phyloP scores from a whole-genome alignment of 2,888 invertebrate species.

The Minunthozetes semirufus region DNA sequence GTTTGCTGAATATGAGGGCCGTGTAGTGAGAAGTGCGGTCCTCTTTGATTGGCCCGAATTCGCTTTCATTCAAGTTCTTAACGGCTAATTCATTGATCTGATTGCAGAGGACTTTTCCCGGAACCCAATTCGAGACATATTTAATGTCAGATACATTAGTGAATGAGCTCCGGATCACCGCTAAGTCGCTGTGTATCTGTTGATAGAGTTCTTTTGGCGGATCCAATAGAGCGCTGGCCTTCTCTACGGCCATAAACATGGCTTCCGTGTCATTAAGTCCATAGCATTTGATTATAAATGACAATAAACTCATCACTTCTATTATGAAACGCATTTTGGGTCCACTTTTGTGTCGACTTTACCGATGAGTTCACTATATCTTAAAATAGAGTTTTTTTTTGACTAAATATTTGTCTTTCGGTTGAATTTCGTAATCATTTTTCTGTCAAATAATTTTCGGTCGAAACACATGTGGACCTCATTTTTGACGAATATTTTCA shows the following conservation, averaged over 20 bases:
- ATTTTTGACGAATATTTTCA: not conserved
- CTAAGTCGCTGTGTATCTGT: constrained; percentile 14
- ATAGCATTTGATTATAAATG: not conserved
- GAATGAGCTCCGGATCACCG: not conserved
- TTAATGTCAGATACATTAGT: constrained; percentile 1
- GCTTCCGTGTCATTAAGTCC: constrained; percentile 16
- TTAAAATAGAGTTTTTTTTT: not conserved
- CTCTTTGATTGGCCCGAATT: constrained; percentile 16
- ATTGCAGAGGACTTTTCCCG: constrained; percentile 9
- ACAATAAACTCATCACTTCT: not conserved
- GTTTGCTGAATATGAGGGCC: not conserved
- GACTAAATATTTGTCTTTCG: not conserved
- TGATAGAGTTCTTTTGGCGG: constrained; percentile 27
- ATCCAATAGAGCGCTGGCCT: constrained; percentile 15
- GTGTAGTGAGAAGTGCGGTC: not conserved
- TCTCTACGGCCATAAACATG: constrained; percentile 17
- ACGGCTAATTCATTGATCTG: not conserved
- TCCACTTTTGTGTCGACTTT: not conserved
- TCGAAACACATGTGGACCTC: not conserved
- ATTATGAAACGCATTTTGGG: not conserved
- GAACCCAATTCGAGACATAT: constrained; percentile 18
- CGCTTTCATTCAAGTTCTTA: not conserved
- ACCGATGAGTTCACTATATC: not conserved
- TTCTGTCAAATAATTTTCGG: not conserved
- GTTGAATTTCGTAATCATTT: not conserved